phyloP scores from a whole-genome alignment of 2,888 invertebrate genomes.

The Agonopterix subpropinquella region DNA sequence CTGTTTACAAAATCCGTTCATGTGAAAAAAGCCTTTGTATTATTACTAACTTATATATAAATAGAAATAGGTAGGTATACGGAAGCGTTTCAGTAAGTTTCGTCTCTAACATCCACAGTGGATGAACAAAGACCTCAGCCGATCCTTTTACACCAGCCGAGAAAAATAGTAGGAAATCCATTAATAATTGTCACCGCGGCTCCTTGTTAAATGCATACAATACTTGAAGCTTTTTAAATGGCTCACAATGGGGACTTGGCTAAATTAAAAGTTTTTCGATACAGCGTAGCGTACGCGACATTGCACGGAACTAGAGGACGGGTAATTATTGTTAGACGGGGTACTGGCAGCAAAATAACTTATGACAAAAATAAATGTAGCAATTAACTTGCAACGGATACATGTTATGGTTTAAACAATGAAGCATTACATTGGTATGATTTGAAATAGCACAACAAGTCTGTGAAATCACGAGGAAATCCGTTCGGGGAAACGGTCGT shows the following conservation, averaged over 20 bases:
- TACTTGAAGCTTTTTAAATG: constrained; percentile 74
- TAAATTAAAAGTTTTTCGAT: constrained; percentile 76
- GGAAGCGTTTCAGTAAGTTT: neutral
- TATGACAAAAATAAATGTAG: no score
- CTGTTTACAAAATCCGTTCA: no score
- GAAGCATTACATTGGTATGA: no score
- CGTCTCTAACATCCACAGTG: constrained; percentile 2
- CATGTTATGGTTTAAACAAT: no score
- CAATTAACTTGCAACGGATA: no score
- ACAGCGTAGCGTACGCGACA: constrained; percentile 59
- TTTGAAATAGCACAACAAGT: no score
- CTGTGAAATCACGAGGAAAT: no score
- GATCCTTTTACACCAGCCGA: constrained; percentile 60
- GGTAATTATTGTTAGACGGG: constrained; percentile 62
- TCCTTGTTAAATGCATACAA: constrained; percentile 76
- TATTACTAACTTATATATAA: no score
- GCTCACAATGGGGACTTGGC: constrained; percentile 71
- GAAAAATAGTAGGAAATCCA: constrained; percentile 72
- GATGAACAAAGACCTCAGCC: constrained; percentile 65
- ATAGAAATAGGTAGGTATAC: neutral
- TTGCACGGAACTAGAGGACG: constrained; percentile 66
- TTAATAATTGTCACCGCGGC: constrained; percentile 69
- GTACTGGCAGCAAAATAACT: constrained; percentile 25
- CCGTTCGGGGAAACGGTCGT: no score
- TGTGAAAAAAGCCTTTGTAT: no score